These are phyloP conservation scores for Syngnathus floridae DNA, from an alignment of 2,113 vertebrate genomes.

Conservation along the genomic window DNA sequence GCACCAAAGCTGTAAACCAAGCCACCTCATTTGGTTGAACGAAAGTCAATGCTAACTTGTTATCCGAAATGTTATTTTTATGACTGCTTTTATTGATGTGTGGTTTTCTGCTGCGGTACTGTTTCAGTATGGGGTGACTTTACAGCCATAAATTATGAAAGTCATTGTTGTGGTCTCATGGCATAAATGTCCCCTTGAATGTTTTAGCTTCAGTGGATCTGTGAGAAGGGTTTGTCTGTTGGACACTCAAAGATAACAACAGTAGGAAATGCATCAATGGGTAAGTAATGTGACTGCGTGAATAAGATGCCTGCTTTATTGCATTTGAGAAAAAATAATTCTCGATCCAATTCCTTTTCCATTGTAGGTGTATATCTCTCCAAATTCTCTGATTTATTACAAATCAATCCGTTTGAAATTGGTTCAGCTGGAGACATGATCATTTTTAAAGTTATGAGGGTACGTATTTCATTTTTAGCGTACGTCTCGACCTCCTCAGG, in stretches of 20 bases:
- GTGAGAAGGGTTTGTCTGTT: conserved; percentile 89
- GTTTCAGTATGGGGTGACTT: neutral
- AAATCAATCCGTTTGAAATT: conserved; percentile 85
- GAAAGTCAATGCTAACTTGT: too few species aligned
- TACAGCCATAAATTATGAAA: neutral
- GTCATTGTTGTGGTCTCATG: neutral
- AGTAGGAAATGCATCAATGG: conserved; percentile 83
- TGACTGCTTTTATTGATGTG: too few species aligned
- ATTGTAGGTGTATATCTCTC: conserved; percentile 84
- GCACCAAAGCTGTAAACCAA: too few species aligned
- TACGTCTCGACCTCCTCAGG: neutral
- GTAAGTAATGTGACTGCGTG: conserved; percentile 58
- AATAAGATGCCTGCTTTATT: neutral
- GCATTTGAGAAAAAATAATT: neutral
- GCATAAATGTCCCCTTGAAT: neutral
- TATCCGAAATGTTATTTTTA: too few species aligned
- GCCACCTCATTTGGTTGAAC: too few species aligned
- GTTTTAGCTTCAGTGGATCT: conserved; percentile 74
- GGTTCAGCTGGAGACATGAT: conserved; percentile 83
- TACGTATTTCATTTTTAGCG: conserved; percentile 49
- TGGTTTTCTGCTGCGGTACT: too few species aligned
- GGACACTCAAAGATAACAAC: conserved; percentile 85
- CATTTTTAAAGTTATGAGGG: conserved; percentile 96
- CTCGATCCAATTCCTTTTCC: conserved; percentile 16
- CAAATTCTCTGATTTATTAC: conserved; percentile 88